Base-by-base conservation (phyloP, 2,113 vertebrate species). In the Neopipo cinnamomea region DNA sequence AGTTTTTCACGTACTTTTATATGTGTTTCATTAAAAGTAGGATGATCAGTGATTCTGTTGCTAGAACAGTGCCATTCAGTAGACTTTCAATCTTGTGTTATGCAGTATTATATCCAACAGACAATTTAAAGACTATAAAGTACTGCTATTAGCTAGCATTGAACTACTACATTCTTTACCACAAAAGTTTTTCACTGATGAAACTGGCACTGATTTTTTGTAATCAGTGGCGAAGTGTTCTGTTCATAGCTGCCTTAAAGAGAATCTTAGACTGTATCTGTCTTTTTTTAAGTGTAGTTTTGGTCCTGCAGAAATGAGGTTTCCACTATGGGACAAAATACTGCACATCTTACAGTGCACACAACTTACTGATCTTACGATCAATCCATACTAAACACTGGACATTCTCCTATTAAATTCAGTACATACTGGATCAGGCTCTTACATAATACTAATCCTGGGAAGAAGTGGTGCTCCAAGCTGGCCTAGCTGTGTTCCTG, bases 171-270 rank as follows among this genome's bases (percentile, higher is more conserved):
- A 74, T 46, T 91, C 30, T 93, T 85, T 30, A 88, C 67, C 81
- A 68, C 11, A 78, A 31, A 6, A 89, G 62, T 41, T 95, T 90
- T 89, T 84, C 49, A 74, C 56, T 67, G 46, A 85, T 70, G 50
- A 80, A 95, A 87, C 90, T 85, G 65, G 70, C 67, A 96, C 59
- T 58, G 79, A 81, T 68, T 77, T 61, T 96, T 85, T 87, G 90
- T 89, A 46, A 92, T 91, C 81, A 84, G 72, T 46, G 67, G 44
- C 77, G 20, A 82, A 55, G 33, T 56, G 81, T 67, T 94, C 50
- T 91, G 75, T 53, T 95, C 9, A 27, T 82, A 97, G 96, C 86
- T 97, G 91, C 94, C 93, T 97, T 94, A 86, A 95, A 93, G 68
- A 95, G 74, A 96, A 96, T 63, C 9, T 63, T 44, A n/a, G 58